Percentiles rank a stretch among this genome's conserved stretches.
Evolutionary conservation across 2,797 vertebrate species (phyloP).

Genomic region (Mormyrops attenuatus): DNA sequence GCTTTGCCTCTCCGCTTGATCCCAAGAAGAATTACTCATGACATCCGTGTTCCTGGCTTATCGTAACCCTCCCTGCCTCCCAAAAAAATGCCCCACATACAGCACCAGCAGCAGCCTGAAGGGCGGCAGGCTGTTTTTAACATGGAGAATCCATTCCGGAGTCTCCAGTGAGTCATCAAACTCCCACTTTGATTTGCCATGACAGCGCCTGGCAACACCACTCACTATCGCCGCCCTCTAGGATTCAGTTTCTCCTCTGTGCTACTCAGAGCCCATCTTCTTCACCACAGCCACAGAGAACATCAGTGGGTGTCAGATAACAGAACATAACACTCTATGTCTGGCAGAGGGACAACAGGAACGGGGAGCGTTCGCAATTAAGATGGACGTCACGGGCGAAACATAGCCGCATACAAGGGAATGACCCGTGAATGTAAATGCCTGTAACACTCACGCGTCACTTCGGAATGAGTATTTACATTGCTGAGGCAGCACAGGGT

Average conservation of each 20-base stretch:
- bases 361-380: neutral
- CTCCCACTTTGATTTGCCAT: constrained; percentile 5
- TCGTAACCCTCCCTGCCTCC: neutral
- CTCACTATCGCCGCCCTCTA: neutral
- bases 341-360: neutral
- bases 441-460: neutral
- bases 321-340: neutral
- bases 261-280: neutral
- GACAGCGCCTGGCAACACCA: neutral
- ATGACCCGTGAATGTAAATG: neutral
- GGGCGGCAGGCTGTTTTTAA: neutral
- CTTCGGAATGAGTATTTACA: neutral
- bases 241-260: neutral
- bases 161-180: constrained; percentile 20
- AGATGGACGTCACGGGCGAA: neutral
- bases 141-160: neutral
- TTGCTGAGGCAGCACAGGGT: neutral
- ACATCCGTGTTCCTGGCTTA: neutral
- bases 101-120: neutral
- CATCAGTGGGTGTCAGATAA: neutral
- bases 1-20: neutral
- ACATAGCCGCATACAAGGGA: neutral
- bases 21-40: neutral
- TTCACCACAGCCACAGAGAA: neutral
- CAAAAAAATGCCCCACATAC: neutral